Evolutionary conservation across 92 coral and sea anemone species (phyloP), one percentile per base, ranked within the genome.

Genomic region (Parazoanthus darwini): DNA sequence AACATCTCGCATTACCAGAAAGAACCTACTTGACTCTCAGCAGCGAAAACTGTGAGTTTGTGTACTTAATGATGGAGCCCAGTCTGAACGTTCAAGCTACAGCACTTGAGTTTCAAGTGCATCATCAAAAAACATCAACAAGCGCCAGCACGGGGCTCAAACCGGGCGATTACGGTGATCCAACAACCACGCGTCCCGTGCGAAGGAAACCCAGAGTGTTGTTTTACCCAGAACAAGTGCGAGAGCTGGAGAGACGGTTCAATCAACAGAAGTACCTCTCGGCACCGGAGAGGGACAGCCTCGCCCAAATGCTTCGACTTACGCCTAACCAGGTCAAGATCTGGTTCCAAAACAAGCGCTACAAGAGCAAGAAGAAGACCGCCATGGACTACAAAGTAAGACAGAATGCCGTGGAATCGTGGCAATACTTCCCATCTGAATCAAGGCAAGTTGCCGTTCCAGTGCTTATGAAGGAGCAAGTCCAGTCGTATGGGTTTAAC

Each of bases 331-430:
- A 97, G 89, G 99, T 97, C 78, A 97, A 97, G 94, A 97, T 97
- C 83, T 97, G 99, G 99, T 97, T 97, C 86, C 99, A 97, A 92
- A 97, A 97, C 88, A 97, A 97, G 92, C 94, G 99, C 78, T 97
- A 97, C 91, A 97, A 97, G 87, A 94, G 96, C 89, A 97, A 97
- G 91, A 97, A 97, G 87, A 98, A 97, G 85, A 93, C 99, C 48
- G 37, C 51, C n/a, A 88, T 97, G 87, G 98, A 94, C 79, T 92
- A 90, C 94, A 97, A 97, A 93, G 94, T 95, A 80, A 92, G 99
- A 43, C 94, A 92, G 70, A 96, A 94, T 0, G 88, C 94, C 86
- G 44, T 51, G 0, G 98, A 97, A 79, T 94, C 98, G 29, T 97
- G 99, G 99, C 91, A 92, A 36, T 96, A 97, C 63, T 93, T 97